Evolutionary conservation across 2,113 vertebrate genomes (phyloP).

Genomic region (Vulpes vulpes): DNA sequence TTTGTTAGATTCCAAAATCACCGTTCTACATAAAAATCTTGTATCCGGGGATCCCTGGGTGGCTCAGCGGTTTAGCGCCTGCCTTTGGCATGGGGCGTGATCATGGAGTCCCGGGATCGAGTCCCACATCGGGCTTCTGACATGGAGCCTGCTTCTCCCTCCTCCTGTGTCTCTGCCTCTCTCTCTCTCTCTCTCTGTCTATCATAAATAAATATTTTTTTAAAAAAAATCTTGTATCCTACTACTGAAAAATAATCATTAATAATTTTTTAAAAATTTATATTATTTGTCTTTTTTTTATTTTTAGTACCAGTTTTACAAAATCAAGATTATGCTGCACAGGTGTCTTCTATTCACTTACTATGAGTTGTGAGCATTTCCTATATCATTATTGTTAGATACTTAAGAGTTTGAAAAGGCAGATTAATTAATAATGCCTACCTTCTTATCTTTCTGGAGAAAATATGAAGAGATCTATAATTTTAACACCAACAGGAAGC

Average conservation of each 20-base stretch:
- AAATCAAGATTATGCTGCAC: background rate
- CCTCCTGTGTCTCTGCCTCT: too few relatives aligned
- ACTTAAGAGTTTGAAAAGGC: background rate
- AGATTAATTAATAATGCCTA: background rate
- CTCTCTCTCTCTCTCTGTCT: too few relatives aligned
- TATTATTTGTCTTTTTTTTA: background rate
- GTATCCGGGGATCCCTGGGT: too few relatives aligned
- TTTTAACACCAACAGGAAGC: background rate
- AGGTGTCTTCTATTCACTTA: background rate
- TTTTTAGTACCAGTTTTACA: background rate
- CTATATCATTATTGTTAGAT: background rate
- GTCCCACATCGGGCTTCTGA: too few relatives aligned
- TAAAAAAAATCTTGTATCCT: background rate
- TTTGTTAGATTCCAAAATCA: background rate
- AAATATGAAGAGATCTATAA: background rate
- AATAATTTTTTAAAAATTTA: background rate
- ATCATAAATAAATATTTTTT: too few relatives aligned
- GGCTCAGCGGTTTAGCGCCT: too few relatives aligned
- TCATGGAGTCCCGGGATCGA: too few relatives aligned
- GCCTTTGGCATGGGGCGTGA: too few relatives aligned
- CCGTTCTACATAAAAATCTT: background rate
- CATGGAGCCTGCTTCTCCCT: too few relatives aligned
- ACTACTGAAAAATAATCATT: constrained; percentile 2
- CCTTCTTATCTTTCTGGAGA: constrained; percentile 13
- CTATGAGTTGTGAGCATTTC: background rate